A percentile compares a stretch with the other conserved stretches of the same genome.
Conservation (phyloP, 2,888 invertebrate genomes). For the Phaonia tiefii region DNA sequence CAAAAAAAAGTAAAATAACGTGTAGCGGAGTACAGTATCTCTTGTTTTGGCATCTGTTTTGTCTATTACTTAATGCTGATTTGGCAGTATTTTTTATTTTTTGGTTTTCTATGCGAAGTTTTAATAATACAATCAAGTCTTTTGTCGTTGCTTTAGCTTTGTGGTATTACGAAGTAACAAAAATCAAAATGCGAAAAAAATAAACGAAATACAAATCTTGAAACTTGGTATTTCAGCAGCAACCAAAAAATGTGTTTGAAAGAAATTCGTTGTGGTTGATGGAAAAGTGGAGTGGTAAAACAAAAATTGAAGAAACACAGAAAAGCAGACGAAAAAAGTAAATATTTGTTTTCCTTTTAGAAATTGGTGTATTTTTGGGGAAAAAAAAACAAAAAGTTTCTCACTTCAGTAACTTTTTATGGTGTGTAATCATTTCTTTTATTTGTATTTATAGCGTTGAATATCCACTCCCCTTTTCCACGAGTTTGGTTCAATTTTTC, state of each 20-base stretch:
- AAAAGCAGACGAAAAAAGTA: background rate
- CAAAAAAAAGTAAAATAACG: too few relatives aligned
- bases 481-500: too few relatives aligned
- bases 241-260: constrained; percentile 10
- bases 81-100: background rate
- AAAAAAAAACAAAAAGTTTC: constrained; percentile 56
- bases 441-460: constrained; percentile 47
- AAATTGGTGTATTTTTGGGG: too few relatives aligned
- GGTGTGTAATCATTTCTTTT: constrained; percentile 61
- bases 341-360: constrained; percentile 27
- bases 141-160: background rate
- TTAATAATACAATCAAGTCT: constrained; percentile 28
- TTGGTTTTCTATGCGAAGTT: constrained; percentile 18
- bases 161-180: background rate
- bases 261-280: background rate
- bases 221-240: too few relatives aligned
- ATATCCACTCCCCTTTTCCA: constrained; percentile 27
- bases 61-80: constrained; percentile 34
- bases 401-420: constrained; percentile 66
- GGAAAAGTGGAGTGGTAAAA: background rate
- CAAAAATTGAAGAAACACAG: background rate
- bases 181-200: background rate
- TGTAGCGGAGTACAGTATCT: background rate
- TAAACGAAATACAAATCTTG: constrained; percentile 23
- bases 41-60: background rate